Percentiles rank a stretch among this genome's conserved stretches.
Conservation (phyloP, 2,888 invertebrate genomes). For the Amblyjoppa proteus region DNA sequence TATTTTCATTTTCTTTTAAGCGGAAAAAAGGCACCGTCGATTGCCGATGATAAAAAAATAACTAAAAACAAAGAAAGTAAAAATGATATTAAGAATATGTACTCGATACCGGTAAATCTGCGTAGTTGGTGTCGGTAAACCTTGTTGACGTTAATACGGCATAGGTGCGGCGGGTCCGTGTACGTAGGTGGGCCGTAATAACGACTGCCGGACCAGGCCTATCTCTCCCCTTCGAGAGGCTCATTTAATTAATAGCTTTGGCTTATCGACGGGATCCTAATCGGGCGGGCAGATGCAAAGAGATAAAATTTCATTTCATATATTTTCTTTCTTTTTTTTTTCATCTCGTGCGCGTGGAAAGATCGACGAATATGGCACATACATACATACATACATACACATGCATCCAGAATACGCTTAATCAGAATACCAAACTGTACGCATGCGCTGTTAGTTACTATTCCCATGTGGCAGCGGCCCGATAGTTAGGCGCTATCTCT, state of each 20-base stretch:
- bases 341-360: neutral
- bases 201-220: constrained; percentile 42
- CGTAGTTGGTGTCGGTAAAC: neutral
- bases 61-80: neutral
- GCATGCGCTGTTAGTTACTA: neutral
- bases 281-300: constrained; percentile 23
- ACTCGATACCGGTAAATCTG: neutral
- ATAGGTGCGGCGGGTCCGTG: constrained; percentile 53
- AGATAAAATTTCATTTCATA: constrained; percentile 4
- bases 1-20: neutral
- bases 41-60: no score
- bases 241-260: constrained; percentile 62
- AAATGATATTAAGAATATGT: neutral
- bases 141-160: constrained; percentile 35
- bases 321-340: no score
- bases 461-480: neutral
- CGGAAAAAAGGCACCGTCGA: neutral
- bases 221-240: constrained; percentile 29
- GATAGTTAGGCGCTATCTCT: constrained; percentile 8
- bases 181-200: constrained; percentile 61
- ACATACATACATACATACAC: no score
- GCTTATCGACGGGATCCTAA: constrained; percentile 51
- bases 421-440: neutral
- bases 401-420: neutral
- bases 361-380: constrained; percentile 4